These are phyloP conservation scores for Valencia hispanica DNA, from an alignment of 2,797 vertebrate genomes.

Conservation along the genomic window DNA sequence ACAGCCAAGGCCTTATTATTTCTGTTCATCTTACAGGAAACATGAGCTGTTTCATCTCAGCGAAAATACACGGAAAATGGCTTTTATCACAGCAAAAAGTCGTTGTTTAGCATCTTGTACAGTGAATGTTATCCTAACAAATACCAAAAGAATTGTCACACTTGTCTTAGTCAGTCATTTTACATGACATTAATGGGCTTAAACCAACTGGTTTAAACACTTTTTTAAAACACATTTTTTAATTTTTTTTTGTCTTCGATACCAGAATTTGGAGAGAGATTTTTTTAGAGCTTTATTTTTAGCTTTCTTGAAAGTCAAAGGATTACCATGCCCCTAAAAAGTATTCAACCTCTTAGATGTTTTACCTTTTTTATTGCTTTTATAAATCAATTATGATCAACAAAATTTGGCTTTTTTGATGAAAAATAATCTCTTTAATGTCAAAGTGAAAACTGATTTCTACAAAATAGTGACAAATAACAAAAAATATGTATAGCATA, in stretches of 20 bases:
- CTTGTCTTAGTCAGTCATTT: background rate
- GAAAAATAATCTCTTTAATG: no score
- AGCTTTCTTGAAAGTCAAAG: background rate
- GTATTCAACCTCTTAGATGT: no score
- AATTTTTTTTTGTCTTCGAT: no score
- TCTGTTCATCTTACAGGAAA: conserved; percentile 68
- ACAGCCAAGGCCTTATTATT: conserved; percentile 65
- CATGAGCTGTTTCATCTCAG: conserved; percentile 30
- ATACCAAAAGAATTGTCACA: background rate
- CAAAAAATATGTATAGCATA: no score
- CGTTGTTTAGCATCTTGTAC: background rate
- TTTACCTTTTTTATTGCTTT: no score
- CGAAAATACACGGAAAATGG: conserved; percentile 12
- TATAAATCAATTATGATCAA: no score
- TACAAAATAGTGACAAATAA: no score
- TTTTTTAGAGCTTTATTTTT: background rate
- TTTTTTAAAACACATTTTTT: no score
- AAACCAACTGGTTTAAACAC: background rate
- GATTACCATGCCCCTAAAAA: no score
- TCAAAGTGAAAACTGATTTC: no score
- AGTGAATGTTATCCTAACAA: background rate
- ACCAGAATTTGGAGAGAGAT: background rate
- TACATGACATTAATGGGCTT: background rate
- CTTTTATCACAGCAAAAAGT: conserved; percentile 7
- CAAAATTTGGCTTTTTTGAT: no score